Base-by-base conservation (phyloP, 2,888 invertebrate species). In the Hemithea aestivaria region DNA sequence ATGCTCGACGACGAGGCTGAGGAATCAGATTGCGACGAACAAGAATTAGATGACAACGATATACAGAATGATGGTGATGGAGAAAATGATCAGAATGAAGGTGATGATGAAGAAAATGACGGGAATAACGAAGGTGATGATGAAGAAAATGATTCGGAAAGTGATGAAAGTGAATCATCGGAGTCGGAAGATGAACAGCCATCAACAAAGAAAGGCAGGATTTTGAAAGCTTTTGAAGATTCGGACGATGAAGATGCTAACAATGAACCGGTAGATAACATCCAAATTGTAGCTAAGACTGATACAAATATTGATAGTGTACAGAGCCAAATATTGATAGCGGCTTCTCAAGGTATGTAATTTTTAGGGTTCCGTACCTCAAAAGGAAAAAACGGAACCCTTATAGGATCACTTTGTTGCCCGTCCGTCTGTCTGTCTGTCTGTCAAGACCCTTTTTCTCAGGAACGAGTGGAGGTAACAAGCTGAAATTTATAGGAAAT, bases 1-100 rank as follows among this genome's bases (percentile, higher is more conserved):
- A 72, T 84, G 66, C 48, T 87, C 36, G 79, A 81, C 37, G 82
- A 87, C 42, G 89, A 89, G 53, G 89, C 90, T 26, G 87, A 87
- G 47, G 87, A 83, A 52, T 80, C 88, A 4, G 82, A 85, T 27
- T 71, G 73, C 42, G 82, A 81, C 27, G 69, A 77, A 39, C 66
- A 66, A 20, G 58, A 66, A 30, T 47, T 51, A 8, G 53, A 58
- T 10, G 61, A 52, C 22, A 37, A 32, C 12, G 39, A 45, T 10
- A 47, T 49, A 27, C 35, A 44, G 21, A 44, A 39, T n/a, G 49
- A 52, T 20, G 49, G 41, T 25, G 53, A 59, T 37, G 37, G 39
- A 34, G 63, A 70, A 24, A 66, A 69, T 32, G 62, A 61, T 22
- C 69, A 66, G 6, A 54, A 66, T 21, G 54, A 58, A 41, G 62